Base-by-base conservation (phyloP, 2,113 vertebrate genomes). In the Zosterops borbonicus region DNA sequence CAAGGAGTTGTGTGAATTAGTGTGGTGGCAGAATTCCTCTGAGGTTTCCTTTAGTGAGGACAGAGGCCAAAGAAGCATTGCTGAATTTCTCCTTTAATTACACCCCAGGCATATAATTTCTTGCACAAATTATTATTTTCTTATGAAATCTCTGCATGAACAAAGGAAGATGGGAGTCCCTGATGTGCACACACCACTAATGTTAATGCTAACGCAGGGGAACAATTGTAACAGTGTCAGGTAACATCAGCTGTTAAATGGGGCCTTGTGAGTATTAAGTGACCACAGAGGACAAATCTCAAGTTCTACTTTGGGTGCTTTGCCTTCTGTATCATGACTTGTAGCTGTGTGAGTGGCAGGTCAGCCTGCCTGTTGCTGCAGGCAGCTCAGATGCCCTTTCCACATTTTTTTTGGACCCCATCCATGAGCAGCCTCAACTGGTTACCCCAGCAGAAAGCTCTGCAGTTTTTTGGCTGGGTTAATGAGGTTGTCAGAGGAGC, bases 71-170 rank as follows among this genome's bases (percentile, higher is more conserved):
- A 67, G 76, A 78, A 91, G 52, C 64, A 52, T 68, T 86, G 56
- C 78, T 83, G 59, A 60, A 49, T 73, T 95, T 83, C 73, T 63
- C 56, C 89, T 89, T 62, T 90, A 80, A 91, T 55, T 55, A 71
- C 50, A 53, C 49, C 42, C 75, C 14, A 46, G 79, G 39, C 90
- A 28, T 68, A 41, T 83, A 35, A 62, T 83, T 85, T 71, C 94
- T 93, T 82, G 77, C 87, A 68, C 69, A 89, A 75, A 83, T 86
- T 13, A 68, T 25, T 89, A 25, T 60, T 96, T 93, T 85, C 18
- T 49, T 29, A 6, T 46, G 70, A 44, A 87, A 67, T 49, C 41
- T 64, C 77, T 91, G 78, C 37, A 8, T 7, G 46, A 75, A 71
- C 53, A 71, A 49, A 92, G 65, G 47, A 68, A 58, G 41, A 53